These are phyloP conservation scores for Brachionus calyciflorus DNA, from an alignment of 1,140 invertebrate genomes.

Conservation along the genomic window DNA sequence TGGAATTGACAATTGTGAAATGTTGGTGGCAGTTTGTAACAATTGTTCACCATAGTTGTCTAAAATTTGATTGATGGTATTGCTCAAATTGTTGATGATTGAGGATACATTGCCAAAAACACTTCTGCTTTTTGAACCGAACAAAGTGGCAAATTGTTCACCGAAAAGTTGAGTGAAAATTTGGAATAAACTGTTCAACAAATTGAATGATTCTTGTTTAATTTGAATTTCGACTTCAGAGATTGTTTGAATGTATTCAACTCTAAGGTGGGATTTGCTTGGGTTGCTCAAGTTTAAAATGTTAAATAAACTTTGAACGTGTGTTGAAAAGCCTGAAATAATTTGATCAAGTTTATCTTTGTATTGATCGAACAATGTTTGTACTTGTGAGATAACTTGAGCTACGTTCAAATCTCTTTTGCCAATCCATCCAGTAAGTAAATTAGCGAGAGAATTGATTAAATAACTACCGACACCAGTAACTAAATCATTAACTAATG, in stretches of 20 bases:
- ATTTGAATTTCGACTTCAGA: background rate
- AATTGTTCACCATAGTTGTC: slow-evolving; percentile 32
- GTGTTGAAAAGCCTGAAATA: background rate
- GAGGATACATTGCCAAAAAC: slow-evolving; percentile 24
- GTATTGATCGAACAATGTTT: slow-evolving; percentile 13
- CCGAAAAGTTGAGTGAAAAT: background rate
- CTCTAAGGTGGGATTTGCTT: background rate
- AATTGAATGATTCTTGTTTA: slow-evolving; percentile 9
- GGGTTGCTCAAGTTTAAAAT: slow-evolving; percentile 12
- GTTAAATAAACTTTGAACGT: slow-evolving; percentile 29
- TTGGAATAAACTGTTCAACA: background rate
- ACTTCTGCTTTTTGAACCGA: background rate
- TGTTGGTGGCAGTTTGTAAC: slow-evolving; percentile 14
- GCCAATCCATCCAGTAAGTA: background rate
- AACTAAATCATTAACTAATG: background rate
- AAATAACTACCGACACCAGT: background rate
- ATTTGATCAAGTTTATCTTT: slow-evolving; percentile 9
- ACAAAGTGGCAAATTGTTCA: background rate
- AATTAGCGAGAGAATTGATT: background rate
- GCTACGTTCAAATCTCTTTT: slow-evolving; percentile 6
- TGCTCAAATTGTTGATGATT: slow-evolving; percentile 29
- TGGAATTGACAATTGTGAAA: slow-evolving; percentile 1
- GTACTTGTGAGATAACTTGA: slow-evolving; percentile 17
- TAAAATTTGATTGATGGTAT: background rate
- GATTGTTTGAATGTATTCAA: background rate